Base-by-base conservation (phyloP, 2,797 vertebrate species). In the Neomorphus geoffroyi region DNA sequence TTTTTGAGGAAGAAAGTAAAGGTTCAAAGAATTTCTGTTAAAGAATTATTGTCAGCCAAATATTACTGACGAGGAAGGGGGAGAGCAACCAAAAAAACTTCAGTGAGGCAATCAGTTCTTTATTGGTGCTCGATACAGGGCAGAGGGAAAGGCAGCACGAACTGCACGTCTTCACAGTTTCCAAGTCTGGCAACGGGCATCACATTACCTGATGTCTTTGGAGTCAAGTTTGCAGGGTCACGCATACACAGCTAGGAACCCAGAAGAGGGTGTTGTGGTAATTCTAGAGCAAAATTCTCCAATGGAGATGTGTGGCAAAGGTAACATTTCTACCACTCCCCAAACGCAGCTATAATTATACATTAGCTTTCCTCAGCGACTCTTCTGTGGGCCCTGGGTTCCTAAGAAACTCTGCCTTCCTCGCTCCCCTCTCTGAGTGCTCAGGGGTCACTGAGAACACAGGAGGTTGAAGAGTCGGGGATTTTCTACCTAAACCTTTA, bases 191-290 rank as follows among this genome's bases (percentile, higher is more conserved):
- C n/a, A 26, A 26, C 0, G 1, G 41, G 81, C 79, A 82, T 45
- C 81, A 10, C 33, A 5, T 75, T 85, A 80, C 89, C 48, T 0
- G 2, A 23, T n/a, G 66, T 11, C 93, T 86, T 94, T 67, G 77
- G 72, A 53, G 83, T 83, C 72, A 77, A 58, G 92, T 92, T 86
- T 93, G 82, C 93, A 94, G 88, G 88, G 80, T 93, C 92, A 90
- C 51, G 84, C 33, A 35, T 11, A 56, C 0, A 74, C 61, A 96
- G 69, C 89, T 74, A 79, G 81, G 72, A 78, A 94, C 30, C 61
- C 61, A 72, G 58, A 46, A 79, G 88, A 89, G 41, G 67, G 19
- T 67, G 65, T 60, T 78, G 69, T 16, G 75, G 78, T 72, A 91
- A 88, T 86, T 93, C 70, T 21, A 48, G 65, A 92, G 80, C 48